Conservation (phyloP, 53 echinoderm and acorn worm species). For the Paracentrotus lividus region DNA sequence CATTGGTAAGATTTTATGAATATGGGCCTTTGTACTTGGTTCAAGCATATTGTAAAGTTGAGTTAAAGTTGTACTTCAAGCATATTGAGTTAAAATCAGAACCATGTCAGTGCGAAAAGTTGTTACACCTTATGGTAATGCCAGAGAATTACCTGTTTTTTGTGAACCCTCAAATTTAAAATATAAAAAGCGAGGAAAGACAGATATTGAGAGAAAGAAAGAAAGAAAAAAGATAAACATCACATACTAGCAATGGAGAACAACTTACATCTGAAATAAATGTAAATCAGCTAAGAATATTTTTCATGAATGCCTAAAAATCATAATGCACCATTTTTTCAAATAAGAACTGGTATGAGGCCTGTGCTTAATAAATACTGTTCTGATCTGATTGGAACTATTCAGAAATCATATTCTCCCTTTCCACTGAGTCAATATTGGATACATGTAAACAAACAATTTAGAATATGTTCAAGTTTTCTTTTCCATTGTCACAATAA, state of each 20-base stretch:
- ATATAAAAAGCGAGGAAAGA: background rate
- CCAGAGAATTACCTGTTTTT: background rate
- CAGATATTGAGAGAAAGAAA: background rate
- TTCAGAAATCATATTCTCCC: background rate
- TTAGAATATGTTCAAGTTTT: background rate
- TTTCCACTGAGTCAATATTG: background rate
- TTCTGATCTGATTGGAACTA: background rate
- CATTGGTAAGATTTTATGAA: too few species aligned
- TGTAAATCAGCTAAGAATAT: too few species aligned
- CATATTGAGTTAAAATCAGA: too few species aligned
- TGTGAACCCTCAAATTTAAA: background rate
- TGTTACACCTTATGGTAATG: too few species aligned
- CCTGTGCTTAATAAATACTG: background rate
- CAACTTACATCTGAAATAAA: too few species aligned
- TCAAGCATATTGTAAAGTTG: too few species aligned
- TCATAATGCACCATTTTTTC: background rate
- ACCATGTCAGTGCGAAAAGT: too few species aligned
- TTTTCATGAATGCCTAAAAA: background rate
- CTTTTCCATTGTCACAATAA: background rate
- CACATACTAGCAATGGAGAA: too few species aligned
- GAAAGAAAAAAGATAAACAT: background rate
- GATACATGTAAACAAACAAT: conserved; percentile 22
- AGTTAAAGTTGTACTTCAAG: too few species aligned
- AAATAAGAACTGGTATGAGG: background rate
- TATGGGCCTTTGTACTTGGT: too few species aligned